phyloP scores from a whole-genome alignment of 2,797 vertebrate genomes.

The Phaenicophaeus curvirostris region DNA sequence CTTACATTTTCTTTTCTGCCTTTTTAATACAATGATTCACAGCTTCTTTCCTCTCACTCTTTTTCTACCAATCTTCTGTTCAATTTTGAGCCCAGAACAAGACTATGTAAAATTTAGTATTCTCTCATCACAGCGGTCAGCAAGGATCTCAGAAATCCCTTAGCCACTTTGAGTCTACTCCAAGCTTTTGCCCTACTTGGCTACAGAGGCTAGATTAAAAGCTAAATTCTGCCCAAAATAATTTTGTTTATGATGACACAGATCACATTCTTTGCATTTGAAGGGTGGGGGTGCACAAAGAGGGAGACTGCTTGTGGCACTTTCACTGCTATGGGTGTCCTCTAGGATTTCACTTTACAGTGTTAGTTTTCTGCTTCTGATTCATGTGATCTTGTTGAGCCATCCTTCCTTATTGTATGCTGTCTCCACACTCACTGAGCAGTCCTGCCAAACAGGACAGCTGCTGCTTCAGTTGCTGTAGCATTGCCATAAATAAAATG shows the following conservation, averaged over 20 bases:
- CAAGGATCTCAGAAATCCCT: neutral
- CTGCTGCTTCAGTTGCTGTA: constrained; percentile 54
- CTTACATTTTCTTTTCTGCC: neutral
- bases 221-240: neutral
- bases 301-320: neutral
- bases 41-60: neutral
- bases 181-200: neutral
- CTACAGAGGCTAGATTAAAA: neutral
- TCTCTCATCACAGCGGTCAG: neutral
- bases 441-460: constrained; percentile 43
- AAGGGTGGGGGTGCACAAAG: neutral
- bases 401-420: neutral
- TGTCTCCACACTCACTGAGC: neutral
- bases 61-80: neutral
- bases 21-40: neutral
- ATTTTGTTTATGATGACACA: neutral
- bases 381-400: constrained; percentile 20
- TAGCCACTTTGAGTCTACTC: neutral
- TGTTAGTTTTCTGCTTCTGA: constrained; percentile 21
- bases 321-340: neutral
- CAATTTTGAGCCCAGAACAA: neutral
- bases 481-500: neutral
- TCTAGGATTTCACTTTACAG: constrained; percentile 14
- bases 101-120: neutral
- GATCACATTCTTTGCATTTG: neutral